Evolutionary conservation across 2,113 vertebrate genomes (phyloP).

Genomic region (Clarias macrocephalus): DNA sequence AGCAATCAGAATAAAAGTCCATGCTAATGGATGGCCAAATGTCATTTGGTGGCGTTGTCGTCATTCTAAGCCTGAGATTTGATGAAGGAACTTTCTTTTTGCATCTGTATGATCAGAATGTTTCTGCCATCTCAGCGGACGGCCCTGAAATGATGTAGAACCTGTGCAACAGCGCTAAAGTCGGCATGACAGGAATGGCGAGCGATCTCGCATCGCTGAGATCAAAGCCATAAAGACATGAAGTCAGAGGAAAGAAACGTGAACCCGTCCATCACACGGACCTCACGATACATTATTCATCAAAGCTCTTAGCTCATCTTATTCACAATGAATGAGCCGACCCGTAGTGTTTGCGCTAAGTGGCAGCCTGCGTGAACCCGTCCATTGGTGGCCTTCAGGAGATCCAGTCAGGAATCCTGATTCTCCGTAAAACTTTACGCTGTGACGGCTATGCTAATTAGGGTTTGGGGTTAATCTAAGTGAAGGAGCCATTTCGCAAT

Average conservation of each 20-base stretch:
- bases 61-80: not conserved
- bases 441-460: not conserved
- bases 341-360: not conserved
- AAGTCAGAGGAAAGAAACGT: not conserved
- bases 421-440: not conserved
- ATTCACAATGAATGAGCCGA: constrained; percentile 22
- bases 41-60: not conserved
- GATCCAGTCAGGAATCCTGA: not conserved
- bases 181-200: not conserved
- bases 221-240: constrained; percentile 9
- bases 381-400: not conserved
- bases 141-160: not conserved
- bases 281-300: constrained; percentile 21
- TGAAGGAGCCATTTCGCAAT: not conserved
- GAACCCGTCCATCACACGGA: constrained; percentile 6
- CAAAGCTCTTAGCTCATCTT: not conserved
- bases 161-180: not conserved
- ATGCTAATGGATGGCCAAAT: not conserved
- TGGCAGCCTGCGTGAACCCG: not conserved
- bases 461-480: constrained; percentile 12
- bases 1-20: not conserved
- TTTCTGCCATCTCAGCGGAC: not conserved
- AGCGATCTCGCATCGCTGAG: not conserved
- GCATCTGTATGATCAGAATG: constrained; percentile 1
- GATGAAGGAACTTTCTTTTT: not conserved